A percentile compares a stretch with the other conserved stretches of the same genome.
These are phyloP conservation scores for Antechinus stuartii DNA, from an alignment of 2,113 vertebrate genomes.

Conservation along the genomic window DNA sequence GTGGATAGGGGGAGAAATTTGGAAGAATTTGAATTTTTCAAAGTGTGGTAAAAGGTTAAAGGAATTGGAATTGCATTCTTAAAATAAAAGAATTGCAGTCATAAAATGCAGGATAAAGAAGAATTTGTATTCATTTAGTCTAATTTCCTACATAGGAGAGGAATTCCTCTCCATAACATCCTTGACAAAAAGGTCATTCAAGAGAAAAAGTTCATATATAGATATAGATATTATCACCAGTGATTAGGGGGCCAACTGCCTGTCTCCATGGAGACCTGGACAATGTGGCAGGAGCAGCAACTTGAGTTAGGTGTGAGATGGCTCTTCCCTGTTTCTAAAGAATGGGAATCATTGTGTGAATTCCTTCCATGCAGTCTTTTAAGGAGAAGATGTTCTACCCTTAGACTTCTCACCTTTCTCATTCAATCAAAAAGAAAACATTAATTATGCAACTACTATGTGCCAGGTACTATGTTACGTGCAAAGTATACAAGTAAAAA, in stretches of 20 bases:
- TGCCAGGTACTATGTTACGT: not conserved
- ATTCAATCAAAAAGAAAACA: not conserved
- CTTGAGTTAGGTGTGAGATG: not conserved
- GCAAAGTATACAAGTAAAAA: not conserved
- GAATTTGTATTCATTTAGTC: not conserved
- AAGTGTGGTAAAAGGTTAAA: not conserved
- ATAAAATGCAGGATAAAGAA: not conserved
- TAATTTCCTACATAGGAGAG: not conserved
- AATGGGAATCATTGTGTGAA: not conserved
- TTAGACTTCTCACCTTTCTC: not conserved
- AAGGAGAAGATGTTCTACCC: not conserved
- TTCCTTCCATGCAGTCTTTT: not conserved
- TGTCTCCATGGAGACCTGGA: not conserved
- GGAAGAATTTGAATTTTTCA: not conserved
- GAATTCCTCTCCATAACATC: not conserved
- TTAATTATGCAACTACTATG: not conserved
- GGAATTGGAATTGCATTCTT: not conserved
- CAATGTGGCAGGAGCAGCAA: not conserved
- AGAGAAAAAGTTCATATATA: not conserved
- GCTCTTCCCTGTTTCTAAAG: not conserved
- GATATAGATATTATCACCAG: not conserved
- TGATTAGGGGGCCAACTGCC: not conserved
- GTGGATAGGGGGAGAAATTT: not conserved
- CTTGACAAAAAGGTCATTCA: not conserved
- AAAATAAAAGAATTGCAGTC: not conserved